phyloP scores from a whole-genome alignment of 2,888 invertebrate species.

The Eupithecia tripunctaria region DNA sequence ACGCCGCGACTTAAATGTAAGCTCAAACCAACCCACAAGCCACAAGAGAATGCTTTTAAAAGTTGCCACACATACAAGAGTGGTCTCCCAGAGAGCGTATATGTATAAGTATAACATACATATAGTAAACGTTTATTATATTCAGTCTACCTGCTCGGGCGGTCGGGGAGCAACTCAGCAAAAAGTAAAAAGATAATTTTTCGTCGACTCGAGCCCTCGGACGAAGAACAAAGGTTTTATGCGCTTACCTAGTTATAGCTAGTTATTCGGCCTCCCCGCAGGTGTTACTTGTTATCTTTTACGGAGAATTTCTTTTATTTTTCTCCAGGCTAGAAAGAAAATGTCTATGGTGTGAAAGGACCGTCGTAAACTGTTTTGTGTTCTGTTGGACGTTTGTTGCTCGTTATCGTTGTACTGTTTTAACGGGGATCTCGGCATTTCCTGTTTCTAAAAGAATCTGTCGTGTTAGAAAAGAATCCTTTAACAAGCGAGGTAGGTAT shows the following conservation, averaged over 20 bases:
- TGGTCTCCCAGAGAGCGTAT: constrained; percentile 49
- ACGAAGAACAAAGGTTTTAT: constrained; percentile 79
- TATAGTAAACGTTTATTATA: constrained; percentile 66
- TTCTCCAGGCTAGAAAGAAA: constrained; percentile 58
- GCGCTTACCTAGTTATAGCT: constrained; percentile 76
- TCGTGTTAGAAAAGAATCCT: constrained; percentile 24
- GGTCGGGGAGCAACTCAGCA: constrained; percentile 71
- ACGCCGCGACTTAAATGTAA: constrained; percentile 35
- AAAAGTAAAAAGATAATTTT: constrained; percentile 82
- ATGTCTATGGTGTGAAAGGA: constrained; percentile 62
- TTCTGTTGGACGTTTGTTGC: constrained; percentile 46
- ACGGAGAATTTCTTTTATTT: constrained; percentile 68
- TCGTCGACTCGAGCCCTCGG: constrained; percentile 70
- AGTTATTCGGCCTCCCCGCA: constrained; percentile 74
- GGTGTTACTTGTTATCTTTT: constrained; percentile 80
- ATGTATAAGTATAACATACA: constrained; percentile 53
- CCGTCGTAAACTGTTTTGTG: constrained; percentile 53
- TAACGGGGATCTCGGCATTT: constrained; percentile 33
- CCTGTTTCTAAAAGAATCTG: constrained; percentile 27
- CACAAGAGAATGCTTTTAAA: constrained; percentile 49
- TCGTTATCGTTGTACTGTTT: constrained; percentile 47
- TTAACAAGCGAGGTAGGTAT: constrained; percentile 15
- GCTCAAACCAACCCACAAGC: constrained; percentile 39
- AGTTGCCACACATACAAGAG: constrained; percentile 45
- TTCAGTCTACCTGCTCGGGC: constrained; percentile 75